These are phyloP conservation scores for Takifugu ocellatus DNA, from an alignment of 2,797 vertebrate species.

Conservation along the genomic window DNA sequence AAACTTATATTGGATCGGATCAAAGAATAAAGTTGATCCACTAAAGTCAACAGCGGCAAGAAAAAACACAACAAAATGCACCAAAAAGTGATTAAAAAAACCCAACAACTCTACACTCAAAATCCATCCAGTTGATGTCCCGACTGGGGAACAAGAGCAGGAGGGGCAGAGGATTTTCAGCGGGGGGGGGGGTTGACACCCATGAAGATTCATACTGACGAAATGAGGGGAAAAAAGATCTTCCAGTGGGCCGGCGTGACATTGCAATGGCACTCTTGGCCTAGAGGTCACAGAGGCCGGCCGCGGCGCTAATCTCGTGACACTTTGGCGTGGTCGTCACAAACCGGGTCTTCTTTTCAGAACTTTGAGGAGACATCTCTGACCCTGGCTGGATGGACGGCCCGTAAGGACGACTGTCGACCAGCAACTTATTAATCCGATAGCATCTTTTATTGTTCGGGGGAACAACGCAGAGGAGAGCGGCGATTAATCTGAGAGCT, in stretches of 20 bases:
- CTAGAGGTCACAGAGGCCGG: conserved; percentile 69
- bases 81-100: neutral
- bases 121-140: too few relatives aligned
- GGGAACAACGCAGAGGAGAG: conserved; percentile 62
- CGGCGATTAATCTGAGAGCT: conserved; percentile 59
- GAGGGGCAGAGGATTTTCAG: conserved; percentile 6
- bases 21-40: neutral
- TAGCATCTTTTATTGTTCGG: conserved; percentile 73
- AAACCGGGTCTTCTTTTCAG: conserved; percentile 41
- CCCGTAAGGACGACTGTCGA: conserved; percentile 66
- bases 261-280: conserved; percentile 76
- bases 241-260: conserved; percentile 60
- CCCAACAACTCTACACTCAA: too few relatives aligned
- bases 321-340: conserved; percentile 53
- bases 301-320: conserved; percentile 70
- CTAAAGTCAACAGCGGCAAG: too few relatives aligned
- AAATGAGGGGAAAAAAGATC: conserved; percentile 55
- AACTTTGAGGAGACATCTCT: conserved; percentile 60
- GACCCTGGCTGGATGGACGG: conserved; percentile 59
- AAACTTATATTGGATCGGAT: neutral
- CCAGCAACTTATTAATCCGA: conserved; percentile 75
- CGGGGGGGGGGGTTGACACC: conserved; percentile 35
- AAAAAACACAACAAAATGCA: neutral
- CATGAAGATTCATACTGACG: conserved; percentile 54
- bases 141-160: conserved; percentile 6